Conservation (phyloP, 2,888 invertebrate species). For the Pharmacophagus antenor region DNA sequence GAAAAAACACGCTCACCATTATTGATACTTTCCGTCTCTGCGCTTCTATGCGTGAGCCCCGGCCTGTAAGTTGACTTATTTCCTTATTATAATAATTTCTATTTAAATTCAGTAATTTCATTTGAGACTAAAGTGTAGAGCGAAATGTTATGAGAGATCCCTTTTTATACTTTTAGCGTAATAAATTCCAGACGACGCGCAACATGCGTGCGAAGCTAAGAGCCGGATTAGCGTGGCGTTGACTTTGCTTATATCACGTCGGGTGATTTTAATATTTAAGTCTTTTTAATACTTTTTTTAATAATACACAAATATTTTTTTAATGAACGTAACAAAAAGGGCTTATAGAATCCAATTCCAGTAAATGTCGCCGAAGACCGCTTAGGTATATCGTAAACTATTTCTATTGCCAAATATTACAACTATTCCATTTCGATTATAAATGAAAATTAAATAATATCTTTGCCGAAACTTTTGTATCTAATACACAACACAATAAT, state of each 20-base stretch:
- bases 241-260: conserved; percentile 48
- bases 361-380: no score
- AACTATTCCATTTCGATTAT: no score
- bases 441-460: no score
- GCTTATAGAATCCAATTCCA: no score
- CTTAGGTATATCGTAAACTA: no score
- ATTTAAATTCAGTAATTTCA: neutral
- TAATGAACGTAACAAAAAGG: neutral
- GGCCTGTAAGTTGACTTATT: neutral
- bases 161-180: conserved; percentile 42
- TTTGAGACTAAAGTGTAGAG: conserved; percentile 6
- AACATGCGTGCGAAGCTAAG: conserved; percentile 28
- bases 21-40: no score
- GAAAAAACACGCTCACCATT: no score
- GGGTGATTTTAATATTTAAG: conserved; percentile 38
- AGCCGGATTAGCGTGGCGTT: conserved; percentile 52
- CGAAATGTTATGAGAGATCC: conserved; percentile 22
- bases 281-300: conserved; percentile 26
- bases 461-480: no score
- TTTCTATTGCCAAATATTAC: no score
- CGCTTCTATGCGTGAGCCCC: no score
- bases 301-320: neutral
- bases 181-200: conserved; percentile 41
- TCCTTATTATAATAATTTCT: neutral
- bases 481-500: no score